Evolutionary conservation across 2,113 vertebrate genomes (phyloP).

Genomic region (Eulemur macaco): DNA sequence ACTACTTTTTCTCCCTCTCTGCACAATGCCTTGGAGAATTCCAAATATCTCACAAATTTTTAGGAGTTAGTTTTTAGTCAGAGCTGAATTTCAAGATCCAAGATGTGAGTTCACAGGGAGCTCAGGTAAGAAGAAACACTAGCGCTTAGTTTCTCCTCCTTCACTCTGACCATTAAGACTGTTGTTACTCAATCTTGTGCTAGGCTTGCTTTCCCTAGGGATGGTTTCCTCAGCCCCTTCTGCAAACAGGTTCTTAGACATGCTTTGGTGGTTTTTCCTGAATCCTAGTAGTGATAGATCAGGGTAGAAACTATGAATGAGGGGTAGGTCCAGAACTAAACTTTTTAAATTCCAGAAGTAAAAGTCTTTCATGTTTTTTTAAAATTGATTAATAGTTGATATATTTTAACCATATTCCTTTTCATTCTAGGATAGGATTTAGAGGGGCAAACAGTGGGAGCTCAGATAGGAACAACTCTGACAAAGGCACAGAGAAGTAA

Average conservation of each 20-base stretch:
- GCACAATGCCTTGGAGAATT: neutral
- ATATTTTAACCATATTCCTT: neutral
- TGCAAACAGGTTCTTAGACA: neutral
- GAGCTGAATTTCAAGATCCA: neutral
- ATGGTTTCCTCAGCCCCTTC: neutral
- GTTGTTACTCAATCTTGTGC: neutral
- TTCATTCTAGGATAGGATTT: neutral
- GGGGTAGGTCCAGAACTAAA: neutral
- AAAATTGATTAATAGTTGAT: neutral
- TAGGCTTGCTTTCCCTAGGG: neutral
- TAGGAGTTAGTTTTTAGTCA: neutral
- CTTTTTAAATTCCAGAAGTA: neutral
- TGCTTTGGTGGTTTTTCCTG: neutral
- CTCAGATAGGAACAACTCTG: neutral
- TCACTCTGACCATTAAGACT: neutral
- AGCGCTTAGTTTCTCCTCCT: accelerated
- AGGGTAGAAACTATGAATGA: neutral
- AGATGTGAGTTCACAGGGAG: neutral
- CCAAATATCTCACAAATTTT: neutral
- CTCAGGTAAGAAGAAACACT: neutral
- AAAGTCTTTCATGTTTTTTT: neutral
- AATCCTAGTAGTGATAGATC: neutral
- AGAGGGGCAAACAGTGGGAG: neutral
- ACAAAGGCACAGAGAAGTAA: neutral
- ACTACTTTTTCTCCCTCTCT: neutral